Conservation (phyloP, 1,140 invertebrate species). For the Drosophila rufa region DNA sequence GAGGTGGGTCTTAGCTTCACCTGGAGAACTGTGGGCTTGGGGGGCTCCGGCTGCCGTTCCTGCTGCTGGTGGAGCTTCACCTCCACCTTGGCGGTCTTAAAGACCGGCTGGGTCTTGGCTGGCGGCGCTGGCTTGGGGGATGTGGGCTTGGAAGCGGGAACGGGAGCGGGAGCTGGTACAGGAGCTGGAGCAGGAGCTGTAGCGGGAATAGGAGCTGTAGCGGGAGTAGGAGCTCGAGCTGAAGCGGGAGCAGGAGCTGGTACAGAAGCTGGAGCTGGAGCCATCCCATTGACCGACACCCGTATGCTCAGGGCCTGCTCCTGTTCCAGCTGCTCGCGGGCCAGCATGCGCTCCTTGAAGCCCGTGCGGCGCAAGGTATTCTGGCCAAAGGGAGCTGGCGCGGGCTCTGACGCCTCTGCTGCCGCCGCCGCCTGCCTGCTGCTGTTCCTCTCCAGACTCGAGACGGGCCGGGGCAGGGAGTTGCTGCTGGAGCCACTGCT, state of each 20-base stretch:
- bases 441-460: slow-evolving; percentile 46
- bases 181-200: neutral
- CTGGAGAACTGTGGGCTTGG: slow-evolving; percentile 46
- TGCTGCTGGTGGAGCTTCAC: slow-evolving; percentile 45
- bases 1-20: slow-evolving; percentile 52
- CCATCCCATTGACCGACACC: slow-evolving; percentile 47
- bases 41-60: slow-evolving; percentile 17
- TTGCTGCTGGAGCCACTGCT: slow-evolving; percentile 22
- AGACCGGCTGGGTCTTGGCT: slow-evolving; percentile 28
- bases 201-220: neutral
- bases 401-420: neutral
- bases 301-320: slow-evolving; percentile 56
- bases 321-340: slow-evolving; percentile 66
- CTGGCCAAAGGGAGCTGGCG: slow-evolving; percentile 69
- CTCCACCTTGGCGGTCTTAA: slow-evolving; percentile 69
- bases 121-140: slow-evolving; percentile 15
- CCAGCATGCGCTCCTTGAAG: slow-evolving; percentile 82
- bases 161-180: slow-evolving; percentile 5
- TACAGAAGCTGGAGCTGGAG: slow-evolving; percentile 2
- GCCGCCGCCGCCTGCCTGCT: neutral
- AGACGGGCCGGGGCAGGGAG: slow-evolving; percentile 50
- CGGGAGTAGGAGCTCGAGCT: neutral
- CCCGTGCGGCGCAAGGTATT: slow-evolving; percentile 78
- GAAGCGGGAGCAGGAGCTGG: neutral
- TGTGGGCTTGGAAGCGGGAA: slow-evolving; percentile 14